Evolutionary conservation across 2,888 invertebrate species (phyloP), one percentile per base, ranked within the genome.

Genomic region (Chaitophorus viminalis): DNA sequence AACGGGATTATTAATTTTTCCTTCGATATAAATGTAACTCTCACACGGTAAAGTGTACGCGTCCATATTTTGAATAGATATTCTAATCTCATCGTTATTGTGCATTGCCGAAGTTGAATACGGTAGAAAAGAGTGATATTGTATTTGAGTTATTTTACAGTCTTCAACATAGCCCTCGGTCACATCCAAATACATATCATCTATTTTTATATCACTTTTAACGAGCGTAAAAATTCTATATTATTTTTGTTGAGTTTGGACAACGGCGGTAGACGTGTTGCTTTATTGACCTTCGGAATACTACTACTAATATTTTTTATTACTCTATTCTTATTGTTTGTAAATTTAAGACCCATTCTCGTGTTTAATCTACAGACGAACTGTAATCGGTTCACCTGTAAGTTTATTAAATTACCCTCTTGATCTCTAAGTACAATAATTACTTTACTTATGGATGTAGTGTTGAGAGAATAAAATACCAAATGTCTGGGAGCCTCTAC

Each of bases 11-110:
- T n/a, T n/a, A n/a, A n/a, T n/a, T n/a, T n/a, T n/a, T n/a, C n/a
- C n/a, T n/a, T n/a, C n/a, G n/a, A n/a, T n/a, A n/a, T n/a, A n/a
- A n/a, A n/a, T n/a, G n/a, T n/a, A n/a, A n/a, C n/a, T n/a, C n/a
- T n/a, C 6, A 54, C 14, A 54, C 14, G 14, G 54, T 54, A 54
- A 18, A 29, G 68, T 29, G 29, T 68, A 68, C 68, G 68, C n/a
- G 29, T 68, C 68, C 68, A 29, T 68, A 68, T 68, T 68, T 68
- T 68, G 68, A 68, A 68, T 68, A 68, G 68, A 29, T 68, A 68
- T 68, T 68, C 68, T 68, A 11, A 68, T 68, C 11, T 29, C 68
- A 9, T 68, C 29, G 29, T 68, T 68, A 68, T 29, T 11, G n/a
- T n/a, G 29, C 21, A 68, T 11, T 11, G 68, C 68, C 1, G 3